These are phyloP conservation scores for Aleadryas rufinucha DNA, from an alignment of 2,113 vertebrate species.

Conservation along the genomic window DNA sequence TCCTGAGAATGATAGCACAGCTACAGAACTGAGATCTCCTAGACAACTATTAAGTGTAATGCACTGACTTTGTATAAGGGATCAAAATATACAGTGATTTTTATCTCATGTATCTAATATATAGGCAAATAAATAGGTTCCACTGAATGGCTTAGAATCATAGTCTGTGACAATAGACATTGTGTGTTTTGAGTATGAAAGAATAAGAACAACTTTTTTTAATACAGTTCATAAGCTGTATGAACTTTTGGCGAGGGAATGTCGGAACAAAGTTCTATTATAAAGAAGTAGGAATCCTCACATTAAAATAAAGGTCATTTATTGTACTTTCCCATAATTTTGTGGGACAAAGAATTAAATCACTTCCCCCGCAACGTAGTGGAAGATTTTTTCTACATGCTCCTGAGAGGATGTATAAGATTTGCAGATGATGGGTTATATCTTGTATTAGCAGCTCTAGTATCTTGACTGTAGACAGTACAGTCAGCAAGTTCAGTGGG, in stretches of 20 bases:
- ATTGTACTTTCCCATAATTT: background rate
- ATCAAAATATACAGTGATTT: background rate
- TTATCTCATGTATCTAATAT: background rate
- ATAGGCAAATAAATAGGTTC: background rate
- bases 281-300: background rate
- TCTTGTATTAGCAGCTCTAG: background rate
- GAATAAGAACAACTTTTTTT: background rate
- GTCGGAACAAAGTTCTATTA: background rate
- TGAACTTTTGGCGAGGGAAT: background rate
- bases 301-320: background rate
- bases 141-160: background rate
- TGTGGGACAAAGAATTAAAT: background rate
- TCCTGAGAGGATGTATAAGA: background rate
- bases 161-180: background rate
- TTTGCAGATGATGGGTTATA: background rate
- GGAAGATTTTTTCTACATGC: background rate
- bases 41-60: background rate
- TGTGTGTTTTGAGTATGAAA: background rate
- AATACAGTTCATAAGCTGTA: background rate
- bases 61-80: background rate
- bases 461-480: background rate
- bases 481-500: background rate
- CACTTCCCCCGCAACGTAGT: accelerated
- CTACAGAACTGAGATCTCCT: background rate
- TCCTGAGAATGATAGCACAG: background rate